Evolutionary conservation across 2,797 vertebrate genomes (phyloP).

Genomic region (Coilia nasus): DNA sequence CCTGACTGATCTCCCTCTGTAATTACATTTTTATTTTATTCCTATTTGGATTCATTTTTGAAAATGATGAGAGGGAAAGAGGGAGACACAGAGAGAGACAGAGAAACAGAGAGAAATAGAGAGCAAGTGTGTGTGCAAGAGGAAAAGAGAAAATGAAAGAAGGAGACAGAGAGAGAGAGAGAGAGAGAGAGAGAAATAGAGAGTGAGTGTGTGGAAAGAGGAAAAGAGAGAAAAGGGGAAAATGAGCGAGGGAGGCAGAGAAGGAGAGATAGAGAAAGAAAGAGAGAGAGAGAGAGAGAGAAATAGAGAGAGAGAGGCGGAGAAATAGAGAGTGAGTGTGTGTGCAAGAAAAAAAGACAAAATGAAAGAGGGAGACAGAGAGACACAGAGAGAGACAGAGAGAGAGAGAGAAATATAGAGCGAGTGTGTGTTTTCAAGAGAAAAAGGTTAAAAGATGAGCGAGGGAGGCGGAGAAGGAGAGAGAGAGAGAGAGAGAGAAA

Average conservation of each 20-base stretch:
- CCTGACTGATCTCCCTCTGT: conserved; percentile 54
- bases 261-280: not conserved
- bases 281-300: not conserved
- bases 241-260: not conserved
- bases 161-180: not conserved
- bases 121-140: not conserved
- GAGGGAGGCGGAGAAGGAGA: too few relatives aligned
- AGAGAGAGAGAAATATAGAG: not conserved
- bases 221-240: not conserved
- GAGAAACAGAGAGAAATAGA: not conserved
- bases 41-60: conserved; percentile 27
- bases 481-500: too few relatives aligned
- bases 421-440: too few relatives aligned
- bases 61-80: conserved; percentile 10
- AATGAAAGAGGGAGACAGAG: not conserved
- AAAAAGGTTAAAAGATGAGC: too few relatives aligned
- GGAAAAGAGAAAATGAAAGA: not conserved
- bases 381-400: not conserved
- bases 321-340: not conserved
- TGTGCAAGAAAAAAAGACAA: too few relatives aligned
- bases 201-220: too few relatives aligned
- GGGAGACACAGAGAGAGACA: not conserved
- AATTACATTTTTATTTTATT: conserved; percentile 29
- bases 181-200: not conserved
- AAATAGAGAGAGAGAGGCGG: not conserved